These are phyloP conservation scores for Eretmochelys imbricata DNA, from an alignment of 2,113 vertebrate species.

Conservation along the genomic window DNA sequence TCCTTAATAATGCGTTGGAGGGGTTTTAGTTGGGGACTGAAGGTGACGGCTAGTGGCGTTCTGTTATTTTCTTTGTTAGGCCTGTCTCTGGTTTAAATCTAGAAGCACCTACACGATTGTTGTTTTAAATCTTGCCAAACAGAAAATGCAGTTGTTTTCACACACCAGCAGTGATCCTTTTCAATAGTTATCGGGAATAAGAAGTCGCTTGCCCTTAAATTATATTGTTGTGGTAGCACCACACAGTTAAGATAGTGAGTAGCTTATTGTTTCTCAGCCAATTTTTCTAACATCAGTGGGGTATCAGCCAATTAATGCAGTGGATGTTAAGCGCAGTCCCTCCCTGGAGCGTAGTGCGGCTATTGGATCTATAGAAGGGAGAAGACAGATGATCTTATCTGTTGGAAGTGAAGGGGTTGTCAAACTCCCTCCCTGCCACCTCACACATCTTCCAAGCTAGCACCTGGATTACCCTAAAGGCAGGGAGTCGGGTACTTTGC, in stretches of 20 bases:
- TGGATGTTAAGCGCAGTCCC: not conserved
- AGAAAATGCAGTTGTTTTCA: not conserved
- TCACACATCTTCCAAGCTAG: not conserved
- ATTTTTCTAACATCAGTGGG: not conserved
- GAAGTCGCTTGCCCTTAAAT: not conserved
- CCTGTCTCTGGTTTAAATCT: not conserved
- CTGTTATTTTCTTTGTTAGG: too few relatives aligned
- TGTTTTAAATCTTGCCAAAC: not conserved
- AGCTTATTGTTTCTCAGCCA: not conserved
- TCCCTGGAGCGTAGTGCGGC: not conserved
- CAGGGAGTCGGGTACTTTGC: not conserved
- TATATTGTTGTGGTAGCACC: not conserved
- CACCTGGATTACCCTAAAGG: accelerated
- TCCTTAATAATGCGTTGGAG: too few relatives aligned
- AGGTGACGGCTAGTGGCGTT: too few relatives aligned
- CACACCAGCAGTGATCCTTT: not conserved
- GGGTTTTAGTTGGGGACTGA: too few relatives aligned
- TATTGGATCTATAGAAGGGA: not conserved
- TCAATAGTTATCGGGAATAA: not conserved
- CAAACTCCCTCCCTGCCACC: not conserved
- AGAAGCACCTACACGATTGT: not conserved
- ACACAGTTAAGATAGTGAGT: not conserved
- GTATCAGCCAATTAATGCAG: not conserved
- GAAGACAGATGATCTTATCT: not conserved
- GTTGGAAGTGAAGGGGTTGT: not conserved